Evolutionary conservation across 2,888 invertebrate genomes (phyloP), one percentile per base, ranked within the genome.

Genomic region (Drosophila picticornis): DNA sequence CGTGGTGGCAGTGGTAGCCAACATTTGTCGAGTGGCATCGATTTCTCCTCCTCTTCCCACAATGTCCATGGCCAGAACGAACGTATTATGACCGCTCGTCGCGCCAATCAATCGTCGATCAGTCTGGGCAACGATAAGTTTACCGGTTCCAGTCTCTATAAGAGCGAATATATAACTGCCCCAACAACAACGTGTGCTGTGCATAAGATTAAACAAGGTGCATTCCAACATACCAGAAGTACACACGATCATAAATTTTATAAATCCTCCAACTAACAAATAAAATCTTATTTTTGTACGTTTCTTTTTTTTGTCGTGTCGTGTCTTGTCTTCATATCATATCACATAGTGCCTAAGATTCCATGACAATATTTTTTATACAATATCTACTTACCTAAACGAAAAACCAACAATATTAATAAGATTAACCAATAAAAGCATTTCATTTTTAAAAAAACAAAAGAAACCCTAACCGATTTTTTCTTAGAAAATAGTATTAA

Each of bases 231-330:
- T 90, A 97, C 97, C 32, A 95, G 97, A 76, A 97, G 97, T 92
- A 96, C 97, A 16, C 96, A 96, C 82, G 96, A 96, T 90, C 97
- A 97, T 93, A 97, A 96, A 92, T 97, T 97, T 92, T 97, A 97
- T 92, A 95, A 96, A 78, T 83, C 89, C 56, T 85, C 91, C 51
- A 91, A 91, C 72, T 83, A 75, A 53, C 13, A 59, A 51, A 43
- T 56, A 19, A 22, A 53, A 58, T 57, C 66, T 55, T 70, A 46
- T 46, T 25, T 46, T 62, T 62, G 48, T 60, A 69, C 58, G 31
- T 58, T 46, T 34, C 25, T 25, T 34, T 57, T 46, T 46, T 46
- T 25, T 46, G 77, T 68, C 58, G 50, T 46, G 77, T 68, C 58
- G 50, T 51, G 72, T 80, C 70, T 77, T 88, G 83, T 74, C 77